Evolutionary conservation across 1,140 invertebrate genomes (phyloP).

Genomic region (Bombus turneri): DNA sequence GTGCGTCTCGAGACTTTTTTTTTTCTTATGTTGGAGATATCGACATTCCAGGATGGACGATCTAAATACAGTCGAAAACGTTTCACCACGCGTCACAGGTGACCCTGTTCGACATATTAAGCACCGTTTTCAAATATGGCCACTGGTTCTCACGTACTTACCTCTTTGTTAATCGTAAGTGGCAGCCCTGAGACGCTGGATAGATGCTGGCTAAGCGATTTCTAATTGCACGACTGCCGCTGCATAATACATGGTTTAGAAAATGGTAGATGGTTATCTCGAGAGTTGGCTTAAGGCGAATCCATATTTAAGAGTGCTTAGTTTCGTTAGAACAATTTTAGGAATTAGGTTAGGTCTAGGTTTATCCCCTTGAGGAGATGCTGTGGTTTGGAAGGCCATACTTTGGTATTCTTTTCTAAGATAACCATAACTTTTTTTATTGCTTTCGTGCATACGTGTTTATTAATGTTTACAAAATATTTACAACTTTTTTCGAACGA

Average conservation of each 20-base stretch:
- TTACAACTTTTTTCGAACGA: too few species aligned
- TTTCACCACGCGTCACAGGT: background rate
- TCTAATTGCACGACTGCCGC: background rate
- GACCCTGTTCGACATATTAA: background rate
- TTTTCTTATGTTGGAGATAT: background rate
- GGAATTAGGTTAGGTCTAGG: background rate
- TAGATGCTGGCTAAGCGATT: background rate
- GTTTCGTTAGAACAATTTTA: background rate
- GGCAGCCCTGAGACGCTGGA: background rate
- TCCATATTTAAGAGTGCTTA: background rate
- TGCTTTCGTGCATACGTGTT: too few species aligned
- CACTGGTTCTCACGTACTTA: background rate
- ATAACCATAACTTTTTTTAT: too few species aligned
- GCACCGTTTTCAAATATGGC: constrained; percentile 1
- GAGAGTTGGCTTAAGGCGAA: too few species aligned
- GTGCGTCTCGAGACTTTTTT: background rate
- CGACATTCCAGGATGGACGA: background rate
- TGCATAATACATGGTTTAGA: too few species aligned
- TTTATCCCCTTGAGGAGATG: too few species aligned
- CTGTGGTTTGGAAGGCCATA: too few species aligned
- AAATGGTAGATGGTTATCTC: background rate
- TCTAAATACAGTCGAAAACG: constrained; percentile 22
- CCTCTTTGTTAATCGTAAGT: constrained; percentile 13
- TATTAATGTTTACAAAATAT: too few species aligned
- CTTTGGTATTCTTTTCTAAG: too few species aligned